phyloP scores from a whole-genome alignment of 2,797 vertebrate genomes.

The Myripristis murdjan region DNA sequence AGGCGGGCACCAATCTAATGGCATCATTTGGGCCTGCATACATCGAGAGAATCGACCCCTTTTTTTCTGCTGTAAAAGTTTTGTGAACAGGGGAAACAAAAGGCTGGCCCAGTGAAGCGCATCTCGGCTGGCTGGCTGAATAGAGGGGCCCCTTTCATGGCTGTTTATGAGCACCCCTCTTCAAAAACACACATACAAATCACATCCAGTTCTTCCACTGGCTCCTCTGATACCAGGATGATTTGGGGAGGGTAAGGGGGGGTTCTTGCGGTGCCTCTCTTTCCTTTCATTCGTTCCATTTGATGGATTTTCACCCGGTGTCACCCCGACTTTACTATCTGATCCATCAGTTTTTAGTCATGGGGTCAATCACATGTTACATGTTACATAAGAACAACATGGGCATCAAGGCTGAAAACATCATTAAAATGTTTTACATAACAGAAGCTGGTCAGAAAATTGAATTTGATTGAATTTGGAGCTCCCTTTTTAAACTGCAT shows the following conservation, averaged over 20 bases:
- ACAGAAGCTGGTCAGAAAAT: constrained; percentile 37
- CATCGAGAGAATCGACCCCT: constrained; percentile 74
- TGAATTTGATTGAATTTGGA: not conserved
- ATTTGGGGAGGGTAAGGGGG: constrained; percentile 34
- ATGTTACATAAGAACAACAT: constrained; percentile 50
- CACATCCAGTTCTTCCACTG: constrained; percentile 81
- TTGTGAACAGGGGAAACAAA: constrained; percentile 82
- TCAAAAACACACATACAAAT: constrained; percentile 87
- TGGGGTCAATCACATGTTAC: constrained; percentile 20
- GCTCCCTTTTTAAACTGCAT: constrained; percentile 1
- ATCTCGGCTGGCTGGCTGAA: constrained; percentile 79
- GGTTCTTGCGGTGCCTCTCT: constrained; percentile 49
- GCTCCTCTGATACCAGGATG: constrained; percentile 67
- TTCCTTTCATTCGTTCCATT: constrained; percentile 44
- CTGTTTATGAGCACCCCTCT: constrained; percentile 85
- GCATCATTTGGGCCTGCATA: constrained; percentile 81
- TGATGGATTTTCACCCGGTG: constrained; percentile 57
- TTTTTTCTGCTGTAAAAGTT: constrained; percentile 72
- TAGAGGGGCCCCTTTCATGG: constrained; percentile 85
- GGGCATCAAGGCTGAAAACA: constrained; percentile 38
- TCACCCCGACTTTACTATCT: constrained; percentile 32
- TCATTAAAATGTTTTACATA: constrained; percentile 43
- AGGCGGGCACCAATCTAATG: constrained; percentile 81
- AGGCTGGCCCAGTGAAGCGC: constrained; percentile 79
- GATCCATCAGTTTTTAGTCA: constrained; percentile 44